Conservation (phyloP, 1,140 invertebrate species). For the Ips typographus region DNA sequence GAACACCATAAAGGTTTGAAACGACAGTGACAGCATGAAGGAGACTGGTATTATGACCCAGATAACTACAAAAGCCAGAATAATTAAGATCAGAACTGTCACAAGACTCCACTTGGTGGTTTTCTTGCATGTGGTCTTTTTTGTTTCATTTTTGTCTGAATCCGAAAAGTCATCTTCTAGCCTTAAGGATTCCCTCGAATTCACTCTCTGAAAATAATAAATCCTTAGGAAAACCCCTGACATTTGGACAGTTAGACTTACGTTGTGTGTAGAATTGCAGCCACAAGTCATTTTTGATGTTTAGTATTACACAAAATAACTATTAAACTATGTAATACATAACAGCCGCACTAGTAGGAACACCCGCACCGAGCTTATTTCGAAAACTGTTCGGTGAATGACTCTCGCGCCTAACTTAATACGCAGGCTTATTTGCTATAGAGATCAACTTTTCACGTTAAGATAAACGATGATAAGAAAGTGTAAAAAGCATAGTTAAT, state of each 20-base stretch:
- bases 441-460: conserved; percentile 27
- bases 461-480: conserved; percentile 27
- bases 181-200: conserved; percentile 8
- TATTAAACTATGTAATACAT: conserved; percentile 19
- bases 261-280: too few relatives aligned
- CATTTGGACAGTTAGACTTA: too few relatives aligned
- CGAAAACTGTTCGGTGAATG: neutral
- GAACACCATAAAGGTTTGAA: conserved; percentile 39
- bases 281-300: too few relatives aligned
- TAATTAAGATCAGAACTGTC: neutral
- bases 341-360: neutral
- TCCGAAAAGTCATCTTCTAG: neutral
- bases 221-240: neutral
- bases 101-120: neutral
- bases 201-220: conserved; percentile 5
- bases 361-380: neutral
- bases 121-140: conserved; percentile 1
- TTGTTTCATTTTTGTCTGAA: neutral
- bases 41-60: conserved; percentile 45
- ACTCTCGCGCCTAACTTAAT: conserved; percentile 6
- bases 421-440: conserved; percentile 9
- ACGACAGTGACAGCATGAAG: conserved; percentile 41
- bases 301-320: conserved; percentile 16
- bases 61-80: conserved; percentile 19
- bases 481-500: neutral